Percentiles rank a stretch among this genome's conserved stretches.
These are phyloP conservation scores for Coecobrya sp. DNA, from an alignment of 2,888 invertebrate species.

Conservation along the genomic window DNA sequence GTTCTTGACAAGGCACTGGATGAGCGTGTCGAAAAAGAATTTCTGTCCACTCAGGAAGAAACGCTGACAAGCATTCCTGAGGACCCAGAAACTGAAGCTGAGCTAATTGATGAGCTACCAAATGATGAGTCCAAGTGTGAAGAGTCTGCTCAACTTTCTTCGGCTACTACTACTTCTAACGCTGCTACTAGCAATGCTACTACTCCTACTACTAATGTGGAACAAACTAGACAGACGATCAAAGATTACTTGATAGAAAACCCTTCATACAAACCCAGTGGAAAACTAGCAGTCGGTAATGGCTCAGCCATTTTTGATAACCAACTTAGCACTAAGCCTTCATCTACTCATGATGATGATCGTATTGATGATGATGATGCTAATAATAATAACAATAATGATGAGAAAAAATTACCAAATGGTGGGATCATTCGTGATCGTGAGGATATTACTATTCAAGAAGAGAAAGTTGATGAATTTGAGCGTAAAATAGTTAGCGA, in stretches of 20 bases:
- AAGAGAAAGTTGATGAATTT: constrained; percentile 25
- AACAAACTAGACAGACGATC: constrained; percentile 60
- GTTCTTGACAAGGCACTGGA: constrained; percentile 78
- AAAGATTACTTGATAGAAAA: constrained; percentile 70
- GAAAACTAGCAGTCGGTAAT: constrained; percentile 81
- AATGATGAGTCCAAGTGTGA: constrained; percentile 69
- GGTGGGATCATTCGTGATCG: constrained; percentile 41
- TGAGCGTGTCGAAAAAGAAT: constrained; percentile 82
- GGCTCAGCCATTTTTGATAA: constrained; percentile 79
- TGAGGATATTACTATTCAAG: neutral
- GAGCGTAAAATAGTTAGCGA: constrained; percentile 61
- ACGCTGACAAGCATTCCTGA: constrained; percentile 82
- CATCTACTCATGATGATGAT: constrained; percentile 56
- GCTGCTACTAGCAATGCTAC: constrained; percentile 50
- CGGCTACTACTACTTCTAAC: constrained; percentile 4
- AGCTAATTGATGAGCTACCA: constrained; percentile 65
- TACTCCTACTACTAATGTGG: constrained; percentile 62
- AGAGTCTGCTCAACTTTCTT: constrained; percentile 73
- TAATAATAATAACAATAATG: constrained; percentile 60
- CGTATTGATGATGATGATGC: constrained; percentile 40
- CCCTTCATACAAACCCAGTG: constrained; percentile 70
- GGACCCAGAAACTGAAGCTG: constrained; percentile 78
- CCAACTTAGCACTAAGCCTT: constrained; percentile 63
- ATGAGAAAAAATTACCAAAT: constrained; percentile 30
- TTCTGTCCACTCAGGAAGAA: constrained; percentile 81